phyloP scores from a whole-genome alignment of 2,797 vertebrate species.

The Allobates femoralis region DNA sequence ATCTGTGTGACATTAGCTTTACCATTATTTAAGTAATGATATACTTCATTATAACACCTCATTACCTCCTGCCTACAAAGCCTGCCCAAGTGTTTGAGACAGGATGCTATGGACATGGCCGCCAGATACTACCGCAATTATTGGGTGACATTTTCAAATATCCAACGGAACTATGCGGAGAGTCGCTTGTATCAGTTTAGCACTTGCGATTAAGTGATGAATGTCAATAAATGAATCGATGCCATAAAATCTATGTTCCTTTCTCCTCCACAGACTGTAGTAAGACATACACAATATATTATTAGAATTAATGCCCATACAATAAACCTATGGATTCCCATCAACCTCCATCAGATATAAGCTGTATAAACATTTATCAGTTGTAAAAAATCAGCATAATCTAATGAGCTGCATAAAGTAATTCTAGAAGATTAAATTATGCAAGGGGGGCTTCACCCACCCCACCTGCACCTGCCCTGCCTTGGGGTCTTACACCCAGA shows the following conservation, averaged over 20 bases:
- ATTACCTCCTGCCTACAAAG: background rate
- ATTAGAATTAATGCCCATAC: background rate
- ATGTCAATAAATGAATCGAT: background rate
- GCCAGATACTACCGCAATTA: background rate
- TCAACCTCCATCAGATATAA: background rate
- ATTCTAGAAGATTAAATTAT: no score
- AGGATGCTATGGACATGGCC: background rate
- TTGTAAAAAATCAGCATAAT: background rate
- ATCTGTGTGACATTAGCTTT: constrained; percentile 35
- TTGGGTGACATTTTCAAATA: background rate
- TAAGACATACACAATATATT: background rate
- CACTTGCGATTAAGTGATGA: background rate
- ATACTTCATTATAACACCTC: constrained; percentile 38
- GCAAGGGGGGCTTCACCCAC: no score
- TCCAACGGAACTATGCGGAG: background rate
- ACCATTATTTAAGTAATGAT: constrained; percentile 41
- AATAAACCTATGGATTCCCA: background rate
- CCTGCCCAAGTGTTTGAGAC: background rate
- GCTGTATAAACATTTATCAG: background rate
- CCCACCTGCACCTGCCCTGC: no score
- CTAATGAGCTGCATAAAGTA: no score
- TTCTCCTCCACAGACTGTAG: background rate
- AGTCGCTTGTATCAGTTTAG: background rate
- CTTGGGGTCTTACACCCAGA: no score
- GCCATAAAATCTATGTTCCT: background rate